Evolutionary conservation across 2,888 invertebrate species (phyloP), one percentile per base, ranked within the genome.

Genomic region (Synanthedon andrenaeformis): DNA sequence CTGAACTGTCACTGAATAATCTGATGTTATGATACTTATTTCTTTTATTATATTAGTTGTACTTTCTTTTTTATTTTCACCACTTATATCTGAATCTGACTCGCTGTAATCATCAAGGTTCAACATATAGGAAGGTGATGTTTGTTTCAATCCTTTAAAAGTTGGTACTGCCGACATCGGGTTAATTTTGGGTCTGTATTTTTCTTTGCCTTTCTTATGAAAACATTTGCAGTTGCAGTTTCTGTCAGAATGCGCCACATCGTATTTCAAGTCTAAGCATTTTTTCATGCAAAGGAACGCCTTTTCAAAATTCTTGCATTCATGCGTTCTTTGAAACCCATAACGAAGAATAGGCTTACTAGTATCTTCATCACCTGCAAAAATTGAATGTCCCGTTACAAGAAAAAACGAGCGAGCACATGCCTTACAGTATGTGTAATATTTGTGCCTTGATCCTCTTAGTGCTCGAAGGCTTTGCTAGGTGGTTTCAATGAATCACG

Each of bases 191-290:
- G 23, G 49, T 23, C 23, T 66, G 53, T 64, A 66, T 49, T 71
- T 65, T 23, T 61, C 63, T 53, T 77, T 72, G 2, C 63, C 58
- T 35, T 53, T 61, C n/a, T 76, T 72, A 49, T 59, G 55, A 19
- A 62, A 70, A 65, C 84, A 85, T 11, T 64, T 72, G 55, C 84
- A 85, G 5, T 50, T 49, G 55, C 84, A 85, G 13, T 70, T 51
- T 65, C 69, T 74, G 56, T 82, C 69, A 2, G 81, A 58, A 48
- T 68, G 53, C 10, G 83, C 83, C 1, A 80, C 61, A 42, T 81
- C 75, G 52, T 62, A 83, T 14, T 67, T 64, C 10, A 62, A 53
- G 59, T 74, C 70, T 51, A 76, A 58, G 62, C 85, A 85, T 62
- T 69, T 74, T 58, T 69, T 68, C 41, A 83, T 61, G 56, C 84